phyloP scores from a whole-genome alignment of 1,140 invertebrate species.

The Drosophila pseudoananassae region DNA sequence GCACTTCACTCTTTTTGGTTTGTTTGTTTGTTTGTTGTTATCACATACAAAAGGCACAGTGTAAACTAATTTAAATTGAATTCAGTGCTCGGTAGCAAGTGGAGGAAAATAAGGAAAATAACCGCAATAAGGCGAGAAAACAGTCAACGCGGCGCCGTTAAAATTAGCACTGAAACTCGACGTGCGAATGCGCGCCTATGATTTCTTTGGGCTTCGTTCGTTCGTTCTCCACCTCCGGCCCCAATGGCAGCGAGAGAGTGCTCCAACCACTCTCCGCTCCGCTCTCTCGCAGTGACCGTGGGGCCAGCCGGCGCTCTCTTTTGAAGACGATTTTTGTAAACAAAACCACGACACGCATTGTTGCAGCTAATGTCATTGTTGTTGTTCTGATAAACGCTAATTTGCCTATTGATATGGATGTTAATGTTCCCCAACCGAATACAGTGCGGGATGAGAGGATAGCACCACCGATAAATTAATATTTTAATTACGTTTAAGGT shows the following conservation, averaged over 20 bases:
- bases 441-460: constrained; percentile 13
- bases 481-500: too few relatives aligned
- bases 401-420: constrained; percentile 63
- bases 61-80: constrained; percentile 70
- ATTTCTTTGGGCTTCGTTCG: constrained; percentile 44
- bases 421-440: constrained; percentile 22
- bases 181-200: constrained; percentile 68
- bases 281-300: constrained; percentile 16
- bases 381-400: constrained; percentile 68
- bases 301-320: constrained; percentile 40
- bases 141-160: constrained; percentile 74
- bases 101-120: constrained; percentile 52
- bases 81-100: constrained; percentile 53
- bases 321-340: constrained; percentile 66
- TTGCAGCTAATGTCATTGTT: constrained; percentile 37
- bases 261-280: neutral
- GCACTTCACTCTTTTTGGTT: constrained; percentile 35
- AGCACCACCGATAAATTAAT: neutral
- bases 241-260: neutral
- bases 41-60: constrained; percentile 68
- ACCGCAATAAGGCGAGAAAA: constrained; percentile 64
- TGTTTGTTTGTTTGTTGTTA: constrained; percentile 27
- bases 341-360: constrained; percentile 54
- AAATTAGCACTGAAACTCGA: constrained; percentile 76
- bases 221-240: constrained; percentile 13